A percentile compares a stretch with the other conserved stretches of the same genome.
These are phyloP conservation scores for Cataglyphis hispanica DNA, from an alignment of 1,140 invertebrate species.

Conservation along the genomic window DNA sequence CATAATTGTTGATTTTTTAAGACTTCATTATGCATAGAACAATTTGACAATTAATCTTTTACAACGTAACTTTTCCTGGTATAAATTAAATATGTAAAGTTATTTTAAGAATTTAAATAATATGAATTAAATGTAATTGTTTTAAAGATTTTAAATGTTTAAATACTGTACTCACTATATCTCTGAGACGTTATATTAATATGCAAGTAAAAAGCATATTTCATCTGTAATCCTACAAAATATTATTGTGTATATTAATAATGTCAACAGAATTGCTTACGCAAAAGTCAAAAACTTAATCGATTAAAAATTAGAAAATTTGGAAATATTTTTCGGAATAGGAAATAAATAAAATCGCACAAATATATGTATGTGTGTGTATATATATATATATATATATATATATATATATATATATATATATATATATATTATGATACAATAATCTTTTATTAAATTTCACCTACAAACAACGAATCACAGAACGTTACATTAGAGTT, in stretches of 20 bases:
- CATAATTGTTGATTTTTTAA: constrained; percentile 10
- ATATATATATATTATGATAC: constrained; percentile 78
- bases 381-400: neutral
- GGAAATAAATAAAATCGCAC: constrained; percentile 4
- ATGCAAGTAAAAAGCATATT: too few relatives aligned
- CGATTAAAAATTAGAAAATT: neutral
- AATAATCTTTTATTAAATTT: constrained; percentile 87
- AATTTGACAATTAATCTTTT: too few relatives aligned
- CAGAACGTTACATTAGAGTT: constrained; percentile 87
- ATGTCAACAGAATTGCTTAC: neutral
- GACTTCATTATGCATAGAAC: neutral
- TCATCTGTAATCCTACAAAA: too few relatives aligned
- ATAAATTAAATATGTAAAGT: too few relatives aligned
- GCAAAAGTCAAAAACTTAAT: neutral
- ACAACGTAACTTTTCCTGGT: too few relatives aligned
- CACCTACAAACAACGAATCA: constrained; percentile 87
- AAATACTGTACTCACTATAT: too few relatives aligned
- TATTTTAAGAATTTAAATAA: too few relatives aligned
- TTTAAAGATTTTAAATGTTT: too few relatives aligned
- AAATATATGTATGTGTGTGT: neutral
- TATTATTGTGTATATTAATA: neutral
- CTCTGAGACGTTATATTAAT: too few relatives aligned
- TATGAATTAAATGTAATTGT: too few relatives aligned
- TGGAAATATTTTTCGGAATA: neutral
- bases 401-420: neutral